Conservation (phyloP, 1,140 invertebrate species). For the Caenorhabditis remanei region DNA sequence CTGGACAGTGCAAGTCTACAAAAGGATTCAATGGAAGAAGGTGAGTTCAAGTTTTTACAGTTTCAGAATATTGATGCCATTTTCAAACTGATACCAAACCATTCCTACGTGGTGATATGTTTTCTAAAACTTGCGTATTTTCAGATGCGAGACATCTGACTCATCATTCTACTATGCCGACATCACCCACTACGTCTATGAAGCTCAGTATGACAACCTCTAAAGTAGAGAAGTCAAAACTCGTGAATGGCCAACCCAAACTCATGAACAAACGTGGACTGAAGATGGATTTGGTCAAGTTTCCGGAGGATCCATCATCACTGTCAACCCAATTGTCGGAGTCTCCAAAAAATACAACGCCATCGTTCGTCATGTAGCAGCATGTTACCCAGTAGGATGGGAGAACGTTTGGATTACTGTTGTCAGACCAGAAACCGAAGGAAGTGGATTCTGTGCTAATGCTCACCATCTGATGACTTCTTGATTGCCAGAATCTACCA, state of each 20-base stretch:
- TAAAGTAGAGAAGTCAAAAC: conserved; percentile 79
- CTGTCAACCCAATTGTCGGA: conserved; percentile 83
- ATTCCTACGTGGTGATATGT: too few species aligned
- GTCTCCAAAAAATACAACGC: conserved; percentile 88
- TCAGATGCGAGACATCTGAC: conserved; percentile 85
- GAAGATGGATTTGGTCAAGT: conserved; percentile 91
- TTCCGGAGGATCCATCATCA: conserved; percentile 86
- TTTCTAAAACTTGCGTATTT: background rate
- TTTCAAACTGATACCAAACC: too few species aligned
- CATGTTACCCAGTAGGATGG: conserved; percentile 84
- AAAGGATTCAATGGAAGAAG: conserved; percentile 87
- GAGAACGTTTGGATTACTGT: conserved; percentile 88
- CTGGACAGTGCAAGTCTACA: conserved; percentile 90
- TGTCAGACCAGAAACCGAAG: conserved; percentile 85
- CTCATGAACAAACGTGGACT: conserved; percentile 84
- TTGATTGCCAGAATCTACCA: conserved; percentile 79
- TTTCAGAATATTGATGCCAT: background rate
- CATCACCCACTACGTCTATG: conserved; percentile 88
- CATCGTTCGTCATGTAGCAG: conserved; percentile 88
- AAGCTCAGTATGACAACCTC: conserved; percentile 87
- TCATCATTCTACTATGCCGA: conserved; percentile 90
- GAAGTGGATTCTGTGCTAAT: conserved; percentile 87
- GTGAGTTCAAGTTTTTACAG: conserved; percentile 49
- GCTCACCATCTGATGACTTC: conserved; percentile 84
- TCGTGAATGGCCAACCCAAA: conserved; percentile 61